Evolutionary conservation across 2,113 vertebrate species (phyloP), one percentile per base, ranked within the genome.

Genomic region (Stegastes partitus): DNA sequence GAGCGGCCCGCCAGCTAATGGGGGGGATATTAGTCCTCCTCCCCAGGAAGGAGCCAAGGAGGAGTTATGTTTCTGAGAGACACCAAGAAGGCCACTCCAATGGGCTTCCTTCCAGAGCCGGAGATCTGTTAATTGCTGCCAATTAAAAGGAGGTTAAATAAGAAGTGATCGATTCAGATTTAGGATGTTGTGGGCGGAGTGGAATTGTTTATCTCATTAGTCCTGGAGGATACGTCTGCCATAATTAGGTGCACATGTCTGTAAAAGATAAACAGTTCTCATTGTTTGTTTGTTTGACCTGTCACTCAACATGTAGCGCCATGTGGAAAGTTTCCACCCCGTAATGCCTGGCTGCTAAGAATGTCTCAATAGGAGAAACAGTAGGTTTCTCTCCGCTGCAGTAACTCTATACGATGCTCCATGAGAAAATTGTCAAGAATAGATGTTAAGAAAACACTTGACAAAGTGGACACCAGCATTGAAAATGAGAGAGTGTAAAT

Each of bases 121-220:
- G 79, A 90, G 79, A 82, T 86, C 77, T 73, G 69, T 67, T 93
- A 92, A 92, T 93, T 90, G 84, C 68, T 55, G 72, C 75, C 81
- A 84, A 90, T 93, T 91, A 92, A 88, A 87, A 71, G 65, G 50
- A 79, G 66, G 77, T 87, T 92, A 90, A 93, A 93, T 85, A 71
- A 90, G 82, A 83, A 91, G 77, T 77, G 81, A 92, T 93, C 87
- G 87, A 88, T 90, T 91, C 77, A 85, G 50, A 79, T 88, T 75
- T 82, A 77, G 88, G 88, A 85, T 81, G 83, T 87, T 82, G 90
- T 87, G 89, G 86, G 87, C 63, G 82, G 81, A 75, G 85, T 73
- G 65, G 85, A 72, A 81, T 74, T 54, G 83, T 90, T 94, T 87
- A 91, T 86, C 84, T 89, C 90, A 89, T 93, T 93, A 94, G 89